Percentiles rank a stretch among this genome's conserved stretches.
These are phyloP conservation scores for Engystomops pustulosus DNA, from an alignment of 2,113 vertebrate species.

Conservation along the genomic window DNA sequence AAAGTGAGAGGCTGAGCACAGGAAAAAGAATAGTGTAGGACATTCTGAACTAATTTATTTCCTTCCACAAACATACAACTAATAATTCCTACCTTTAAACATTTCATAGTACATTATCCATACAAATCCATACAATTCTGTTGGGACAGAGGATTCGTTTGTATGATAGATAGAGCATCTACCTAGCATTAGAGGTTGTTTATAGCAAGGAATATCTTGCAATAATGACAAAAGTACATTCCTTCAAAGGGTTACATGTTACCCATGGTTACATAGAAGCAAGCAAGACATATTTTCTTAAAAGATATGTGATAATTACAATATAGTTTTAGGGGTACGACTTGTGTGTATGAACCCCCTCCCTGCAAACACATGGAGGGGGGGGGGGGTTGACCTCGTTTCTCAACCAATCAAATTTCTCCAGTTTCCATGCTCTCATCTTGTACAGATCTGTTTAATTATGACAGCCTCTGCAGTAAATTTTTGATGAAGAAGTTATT, in stretches of 20 bases:
- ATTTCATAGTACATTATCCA: neutral
- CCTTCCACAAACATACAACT: neutral
- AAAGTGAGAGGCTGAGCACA: slow-evolving; percentile 24
- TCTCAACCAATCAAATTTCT: rapidly evolving
- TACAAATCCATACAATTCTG: neutral
- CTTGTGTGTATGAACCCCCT: neutral
- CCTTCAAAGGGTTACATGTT: neutral
- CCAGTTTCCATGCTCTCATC: neutral
- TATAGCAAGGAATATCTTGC: neutral
- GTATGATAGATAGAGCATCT: neutral
- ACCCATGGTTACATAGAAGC: neutral
- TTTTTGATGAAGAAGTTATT: slow-evolving; percentile 67
- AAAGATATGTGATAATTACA: neutral
- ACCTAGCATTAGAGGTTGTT: neutral
- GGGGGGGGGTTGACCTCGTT: neutral
- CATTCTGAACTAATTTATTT: neutral
- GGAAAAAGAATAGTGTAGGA: neutral
- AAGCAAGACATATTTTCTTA: neutral
- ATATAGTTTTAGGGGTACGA: neutral
- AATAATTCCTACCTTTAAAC: neutral
- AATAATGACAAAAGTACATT: neutral
- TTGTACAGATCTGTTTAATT: slow-evolving; percentile 40
- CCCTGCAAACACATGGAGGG: rapidly evolving
- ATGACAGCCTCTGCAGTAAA: slow-evolving; percentile 59
- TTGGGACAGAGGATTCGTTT: neutral